Evolutionary conservation across 2,888 invertebrate species (phyloP).

Genomic region (Resseliella maxima): DNA sequence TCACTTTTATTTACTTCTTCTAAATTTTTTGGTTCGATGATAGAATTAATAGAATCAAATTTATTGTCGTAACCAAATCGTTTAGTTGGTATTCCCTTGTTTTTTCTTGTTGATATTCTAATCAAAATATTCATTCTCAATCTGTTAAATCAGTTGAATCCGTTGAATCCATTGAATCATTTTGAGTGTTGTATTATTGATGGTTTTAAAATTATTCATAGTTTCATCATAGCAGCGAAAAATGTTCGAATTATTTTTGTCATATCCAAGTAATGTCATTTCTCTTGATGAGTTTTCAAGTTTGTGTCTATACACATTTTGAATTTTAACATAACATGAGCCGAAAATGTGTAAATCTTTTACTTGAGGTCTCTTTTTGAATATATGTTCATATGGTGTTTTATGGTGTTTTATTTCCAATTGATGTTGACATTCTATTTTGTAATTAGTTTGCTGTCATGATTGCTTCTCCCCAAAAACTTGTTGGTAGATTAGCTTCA

Average conservation of each 20-base stretch:
- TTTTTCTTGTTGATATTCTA: too few relatives aligned
- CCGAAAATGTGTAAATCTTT: slow-evolving; percentile 56
- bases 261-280: not conserved
- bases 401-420: slow-evolving; percentile 60
- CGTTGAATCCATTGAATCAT: not conserved
- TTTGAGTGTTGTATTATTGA: slow-evolving; percentile 53
- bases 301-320: not conserved
- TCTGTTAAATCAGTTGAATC: not conserved
- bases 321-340: slow-evolving; percentile 51
- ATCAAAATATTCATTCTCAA: not conserved
- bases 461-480: slow-evolving; percentile 64
- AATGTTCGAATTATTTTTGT: not conserved
- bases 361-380: slow-evolving; percentile 56
- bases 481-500: slow-evolving; percentile 58
- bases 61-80: too few relatives aligned
- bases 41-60: too few relatives aligned
- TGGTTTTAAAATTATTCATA: slow-evolving; percentile 36
- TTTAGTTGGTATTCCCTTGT: too few relatives aligned
- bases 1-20: slow-evolving; percentile 56
- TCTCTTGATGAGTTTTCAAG: not conserved
- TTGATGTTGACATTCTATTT: slow-evolving; percentile 61
- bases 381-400: slow-evolving; percentile 59
- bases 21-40: too few relatives aligned
- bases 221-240: not conserved
- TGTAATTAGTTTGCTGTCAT: slow-evolving; percentile 62